These are phyloP conservation scores for Pseudorectes ferrugineus DNA, from an alignment of 2,113 vertebrate species.

Conservation along the genomic window DNA sequence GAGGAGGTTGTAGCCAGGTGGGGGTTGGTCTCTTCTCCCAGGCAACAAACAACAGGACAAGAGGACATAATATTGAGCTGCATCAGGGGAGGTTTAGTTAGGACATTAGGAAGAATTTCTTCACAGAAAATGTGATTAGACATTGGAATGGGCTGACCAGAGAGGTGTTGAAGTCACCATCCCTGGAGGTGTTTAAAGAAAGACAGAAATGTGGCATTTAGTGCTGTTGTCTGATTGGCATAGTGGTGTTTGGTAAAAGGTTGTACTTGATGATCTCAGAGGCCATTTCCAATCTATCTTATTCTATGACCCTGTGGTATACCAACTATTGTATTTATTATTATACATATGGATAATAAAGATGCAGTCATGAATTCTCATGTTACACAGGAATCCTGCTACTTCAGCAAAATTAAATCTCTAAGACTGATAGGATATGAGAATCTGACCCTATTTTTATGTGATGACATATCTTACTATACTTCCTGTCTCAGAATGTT, in stretches of 20 bases:
- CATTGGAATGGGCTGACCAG: neutral
- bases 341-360: neutral
- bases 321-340: neutral
- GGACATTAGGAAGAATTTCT: neutral
- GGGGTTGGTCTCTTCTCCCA: rapidly evolving
- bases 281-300: neutral
- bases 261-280: neutral
- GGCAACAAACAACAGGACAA: neutral
- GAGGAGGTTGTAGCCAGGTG: no score
- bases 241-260: neutral
- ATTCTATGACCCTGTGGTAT: neutral
- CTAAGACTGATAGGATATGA: neutral
- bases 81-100: neutral
- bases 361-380: neutral
- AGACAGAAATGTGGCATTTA: neutral
- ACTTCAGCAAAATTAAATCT: neutral
- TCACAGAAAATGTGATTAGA: neutral
- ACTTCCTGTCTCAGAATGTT: neutral
- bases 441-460: neutral
- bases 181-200: neutral
- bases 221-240: neutral
- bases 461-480: neutral
- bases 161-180: neutral
- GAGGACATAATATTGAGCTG: neutral
- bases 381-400: neutral